Conservation (phyloP, 2,888 invertebrate genomes). For the Epinotia demarniana region DNA sequence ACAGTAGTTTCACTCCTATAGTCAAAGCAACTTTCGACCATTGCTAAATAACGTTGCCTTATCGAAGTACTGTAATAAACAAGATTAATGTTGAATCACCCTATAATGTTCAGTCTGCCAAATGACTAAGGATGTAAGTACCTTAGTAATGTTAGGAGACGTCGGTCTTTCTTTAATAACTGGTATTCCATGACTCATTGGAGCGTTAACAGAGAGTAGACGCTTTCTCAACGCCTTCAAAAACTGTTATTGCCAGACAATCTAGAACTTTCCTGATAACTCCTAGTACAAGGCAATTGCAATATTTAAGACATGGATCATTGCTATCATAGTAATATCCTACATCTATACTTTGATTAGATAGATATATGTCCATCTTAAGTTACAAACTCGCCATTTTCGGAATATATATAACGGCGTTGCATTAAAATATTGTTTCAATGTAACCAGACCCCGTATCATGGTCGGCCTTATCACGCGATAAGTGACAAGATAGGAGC, state of each 20-base stretch:
- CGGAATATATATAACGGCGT: too few relatives aligned
- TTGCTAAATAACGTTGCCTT: background rate
- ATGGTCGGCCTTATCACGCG: too few relatives aligned
- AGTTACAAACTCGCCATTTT: too few relatives aligned
- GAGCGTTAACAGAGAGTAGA: constrained; percentile 4
- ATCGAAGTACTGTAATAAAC: constrained; percentile 2
- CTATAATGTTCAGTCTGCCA: background rate
- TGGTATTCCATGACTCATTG: constrained; percentile 1
- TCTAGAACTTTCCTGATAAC: constrained; percentile 27
- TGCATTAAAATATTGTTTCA: too few relatives aligned
- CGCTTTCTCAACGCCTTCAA: constrained; percentile 33
- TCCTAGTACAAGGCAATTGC: constrained; percentile 22
- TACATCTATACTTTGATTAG: too few relatives aligned
- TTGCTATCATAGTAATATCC: constrained; percentile 6
- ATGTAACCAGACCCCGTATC: too few relatives aligned
- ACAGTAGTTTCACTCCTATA: background rate
- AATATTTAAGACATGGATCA: constrained; percentile 1
- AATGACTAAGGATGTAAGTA: background rate
- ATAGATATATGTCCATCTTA: too few relatives aligned
- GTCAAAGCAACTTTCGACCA: background rate
- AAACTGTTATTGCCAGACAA: constrained; percentile 14
- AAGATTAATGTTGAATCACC: background rate
- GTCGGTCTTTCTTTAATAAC: constrained; percentile 14
- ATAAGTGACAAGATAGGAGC: too few relatives aligned
- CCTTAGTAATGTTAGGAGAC: background rate